Percentiles rank a stretch among this genome's conserved stretches.
These are phyloP conservation scores for Drosophila yakuba DNA, from an alignment of 1,140 invertebrate genomes.

Conservation along the genomic window DNA sequence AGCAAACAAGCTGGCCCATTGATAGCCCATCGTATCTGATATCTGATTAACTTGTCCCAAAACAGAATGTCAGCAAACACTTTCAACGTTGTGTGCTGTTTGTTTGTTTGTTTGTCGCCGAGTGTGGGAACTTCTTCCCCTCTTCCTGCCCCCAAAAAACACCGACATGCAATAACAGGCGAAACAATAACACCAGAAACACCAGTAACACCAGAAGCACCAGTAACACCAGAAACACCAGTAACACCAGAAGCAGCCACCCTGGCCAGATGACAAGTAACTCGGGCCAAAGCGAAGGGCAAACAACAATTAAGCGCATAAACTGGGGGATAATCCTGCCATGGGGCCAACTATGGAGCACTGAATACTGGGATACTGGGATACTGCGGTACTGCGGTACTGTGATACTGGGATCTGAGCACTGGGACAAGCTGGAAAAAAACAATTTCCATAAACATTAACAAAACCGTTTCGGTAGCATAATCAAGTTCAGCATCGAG, in stretches of 20 bases:
- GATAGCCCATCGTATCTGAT: constrained; percentile 29
- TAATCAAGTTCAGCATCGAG: constrained; percentile 57
- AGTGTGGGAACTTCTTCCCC: background rate
- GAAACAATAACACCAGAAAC: constrained; percentile 2
- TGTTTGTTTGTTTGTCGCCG: constrained; percentile 2
- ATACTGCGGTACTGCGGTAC: too few relatives aligned
- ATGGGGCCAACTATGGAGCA: constrained; percentile 4
- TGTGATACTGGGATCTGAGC: background rate
- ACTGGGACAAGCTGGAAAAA: constrained; percentile 18
- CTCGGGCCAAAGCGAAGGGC: constrained; percentile 36
- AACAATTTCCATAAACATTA: constrained; percentile 77
- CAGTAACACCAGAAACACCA: background rate
- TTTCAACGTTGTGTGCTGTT: constrained; percentile 9
- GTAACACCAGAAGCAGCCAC: background rate
- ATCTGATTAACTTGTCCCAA: constrained; percentile 44
- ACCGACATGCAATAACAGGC: constrained; percentile 11
- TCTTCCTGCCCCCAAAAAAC: background rate
- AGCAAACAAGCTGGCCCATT: constrained; percentile 29
- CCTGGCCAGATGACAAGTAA: constrained; percentile 13
- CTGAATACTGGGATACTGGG: background rate
- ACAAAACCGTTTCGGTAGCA: constrained; percentile 68
- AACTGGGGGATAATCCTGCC: constrained; percentile 65
- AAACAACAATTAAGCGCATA: constrained; percentile 76
- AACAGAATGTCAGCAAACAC: constrained; percentile 29
- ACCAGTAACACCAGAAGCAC: too few relatives aligned